These are phyloP conservation scores for Fratercula arctica DNA, from an alignment of 2,797 vertebrate species.

Conservation along the genomic window DNA sequence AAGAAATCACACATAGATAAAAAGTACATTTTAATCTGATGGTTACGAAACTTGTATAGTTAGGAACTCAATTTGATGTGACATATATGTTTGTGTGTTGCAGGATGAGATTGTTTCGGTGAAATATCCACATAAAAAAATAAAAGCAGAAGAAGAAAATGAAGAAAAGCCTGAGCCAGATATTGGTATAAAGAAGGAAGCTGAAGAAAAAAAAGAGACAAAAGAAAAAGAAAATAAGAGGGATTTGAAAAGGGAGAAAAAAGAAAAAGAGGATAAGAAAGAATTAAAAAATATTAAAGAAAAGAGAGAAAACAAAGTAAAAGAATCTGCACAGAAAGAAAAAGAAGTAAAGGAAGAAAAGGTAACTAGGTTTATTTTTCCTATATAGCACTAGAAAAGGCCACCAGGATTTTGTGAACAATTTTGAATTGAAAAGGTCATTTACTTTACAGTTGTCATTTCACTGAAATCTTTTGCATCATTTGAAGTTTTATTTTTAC, in stretches of 20 bases:
- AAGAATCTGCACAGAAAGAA: constrained; percentile 80
- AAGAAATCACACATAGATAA: not conserved
- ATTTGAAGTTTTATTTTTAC: not conserved
- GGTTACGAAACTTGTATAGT: constrained; percentile 8
- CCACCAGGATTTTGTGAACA: too few species aligned
- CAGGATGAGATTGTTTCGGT: constrained; percentile 80
- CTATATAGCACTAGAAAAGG: not conserved
- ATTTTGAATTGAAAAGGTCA: not conserved
- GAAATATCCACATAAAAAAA: constrained; percentile 82
- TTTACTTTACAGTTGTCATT: not conserved
- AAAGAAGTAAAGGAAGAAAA: constrained; percentile 84
- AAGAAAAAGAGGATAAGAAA: constrained; percentile 83
- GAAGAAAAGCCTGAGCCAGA: constrained; percentile 77
- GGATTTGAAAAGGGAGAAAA: constrained; percentile 82
- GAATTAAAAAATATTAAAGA: constrained; percentile 82
- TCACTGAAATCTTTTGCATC: not conserved
- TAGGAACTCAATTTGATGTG: constrained; percentile 32
- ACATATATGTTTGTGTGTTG: constrained; percentile 64
- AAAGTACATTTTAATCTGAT: constrained; percentile 24
- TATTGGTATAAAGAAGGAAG: constrained; percentile 79
- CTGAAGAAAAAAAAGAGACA: constrained; percentile 78
- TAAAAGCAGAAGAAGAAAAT: constrained; percentile 77
- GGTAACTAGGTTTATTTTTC: constrained; percentile 68
- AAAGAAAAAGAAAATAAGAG: constrained; percentile 85
- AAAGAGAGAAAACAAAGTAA: constrained; percentile 82